Evolutionary conservation across 2,888 invertebrate genomes (phyloP).

Genomic region (Sericinus montela): DNA sequence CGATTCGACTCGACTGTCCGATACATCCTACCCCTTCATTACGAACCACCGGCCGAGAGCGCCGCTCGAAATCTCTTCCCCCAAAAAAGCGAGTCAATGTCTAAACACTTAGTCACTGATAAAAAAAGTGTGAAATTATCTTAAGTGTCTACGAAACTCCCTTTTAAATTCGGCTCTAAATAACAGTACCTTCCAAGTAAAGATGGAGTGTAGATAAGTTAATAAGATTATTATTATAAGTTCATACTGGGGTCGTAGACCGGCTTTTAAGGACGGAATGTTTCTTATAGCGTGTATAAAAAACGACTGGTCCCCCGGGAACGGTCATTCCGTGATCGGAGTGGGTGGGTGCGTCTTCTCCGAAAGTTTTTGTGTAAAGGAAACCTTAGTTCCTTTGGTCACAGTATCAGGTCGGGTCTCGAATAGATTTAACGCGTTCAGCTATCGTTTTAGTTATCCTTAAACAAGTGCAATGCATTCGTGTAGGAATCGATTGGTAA

Average conservation of each 20-base stretch:
- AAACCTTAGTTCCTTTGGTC: constrained; percentile 29
- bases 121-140: constrained; percentile 73
- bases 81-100: constrained; percentile 36
- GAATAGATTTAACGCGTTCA: constrained; percentile 44
- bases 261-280: constrained; percentile 74
- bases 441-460: constrained; percentile 26
- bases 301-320: constrained; percentile 68
- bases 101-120: constrained; percentile 58
- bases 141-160: constrained; percentile 65
- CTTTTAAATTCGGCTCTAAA: constrained; percentile 64
- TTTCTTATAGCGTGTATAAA: constrained; percentile 74
- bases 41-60: constrained; percentile 35
- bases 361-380: constrained; percentile 46
- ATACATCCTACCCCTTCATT: constrained; percentile 47
- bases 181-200: constrained; percentile 76
- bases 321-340: constrained; percentile 68
- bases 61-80: constrained; percentile 29
- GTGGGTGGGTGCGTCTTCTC: constrained; percentile 67
- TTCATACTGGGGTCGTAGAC: constrained; percentile 63
- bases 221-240: constrained; percentile 77
- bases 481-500: constrained; percentile 49
- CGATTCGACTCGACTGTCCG: constrained; percentile 61
- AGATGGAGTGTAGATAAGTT: constrained; percentile 74
- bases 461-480: constrained; percentile 48
- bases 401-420: constrained; percentile 40